A percentile compares a stretch with the other conserved stretches of the same genome.
phyloP scores from a whole-genome alignment of 2,113 vertebrate species.

The Coregonus clupeaformis region DNA sequence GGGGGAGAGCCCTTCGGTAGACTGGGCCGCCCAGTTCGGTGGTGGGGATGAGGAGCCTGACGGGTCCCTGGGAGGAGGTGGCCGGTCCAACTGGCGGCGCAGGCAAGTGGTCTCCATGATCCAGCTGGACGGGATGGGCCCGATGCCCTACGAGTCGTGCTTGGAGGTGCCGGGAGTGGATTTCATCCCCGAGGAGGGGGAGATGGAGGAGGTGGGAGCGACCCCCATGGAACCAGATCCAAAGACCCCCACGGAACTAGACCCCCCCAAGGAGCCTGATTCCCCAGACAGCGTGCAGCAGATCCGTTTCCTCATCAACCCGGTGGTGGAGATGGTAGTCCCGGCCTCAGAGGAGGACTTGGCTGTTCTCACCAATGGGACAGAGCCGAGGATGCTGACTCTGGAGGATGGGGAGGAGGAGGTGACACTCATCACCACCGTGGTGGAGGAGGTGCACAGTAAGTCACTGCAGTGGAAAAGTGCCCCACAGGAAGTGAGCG shows the following conservation, averaged over 20 bases:
- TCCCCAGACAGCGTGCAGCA: constrained; percentile 71
- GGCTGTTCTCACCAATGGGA: constrained; percentile 55
- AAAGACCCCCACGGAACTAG: not conserved
- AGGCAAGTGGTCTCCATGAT: constrained; percentile 93
- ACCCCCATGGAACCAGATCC: not conserved
- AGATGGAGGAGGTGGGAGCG: constrained; percentile 13
- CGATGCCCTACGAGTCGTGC: constrained; percentile 73
- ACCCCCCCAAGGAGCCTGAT: rapidly evolving
- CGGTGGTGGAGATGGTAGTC: constrained; percentile 57
- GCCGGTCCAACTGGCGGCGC: constrained; percentile 67
- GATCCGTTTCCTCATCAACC: constrained; percentile 76
- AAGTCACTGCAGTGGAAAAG: constrained; percentile 21
- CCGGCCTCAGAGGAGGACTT: not conserved
- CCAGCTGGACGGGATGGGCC: constrained; percentile 77
- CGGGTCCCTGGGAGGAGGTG: not conserved
- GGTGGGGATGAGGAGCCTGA: constrained; percentile 44
- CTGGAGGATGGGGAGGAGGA: constrained; percentile 51
- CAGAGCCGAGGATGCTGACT: constrained; percentile 11
- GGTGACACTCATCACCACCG: constrained; percentile 39
- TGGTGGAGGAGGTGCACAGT: constrained; percentile 24
- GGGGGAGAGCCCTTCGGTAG: constrained; percentile 74
- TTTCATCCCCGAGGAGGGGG: constrained; percentile 69
- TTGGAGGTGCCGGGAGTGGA: constrained; percentile 74
- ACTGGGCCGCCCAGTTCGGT: constrained; percentile 81
- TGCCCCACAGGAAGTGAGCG: constrained; percentile 34